Conservation (phyloP, 64 coral and sea anemone species). For the Stichodactyla helianthus region DNA sequence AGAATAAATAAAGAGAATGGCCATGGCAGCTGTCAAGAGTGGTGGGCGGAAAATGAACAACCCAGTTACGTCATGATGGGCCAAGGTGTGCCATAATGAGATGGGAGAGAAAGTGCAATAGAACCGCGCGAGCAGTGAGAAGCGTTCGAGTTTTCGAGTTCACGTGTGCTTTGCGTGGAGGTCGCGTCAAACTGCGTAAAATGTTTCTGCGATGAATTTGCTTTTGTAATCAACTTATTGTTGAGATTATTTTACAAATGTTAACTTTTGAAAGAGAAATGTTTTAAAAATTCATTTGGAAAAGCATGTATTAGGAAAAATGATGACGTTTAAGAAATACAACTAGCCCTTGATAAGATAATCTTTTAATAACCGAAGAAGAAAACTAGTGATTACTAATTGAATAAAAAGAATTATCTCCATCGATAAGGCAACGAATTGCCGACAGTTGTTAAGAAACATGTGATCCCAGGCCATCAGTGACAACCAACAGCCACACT, state of each 20-base stretch:
- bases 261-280: not conserved
- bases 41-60: slow-evolving; percentile 8
- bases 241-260: not conserved
- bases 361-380: not conserved
- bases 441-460: not conserved
- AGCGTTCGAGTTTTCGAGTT: not conserved
- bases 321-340: not conserved
- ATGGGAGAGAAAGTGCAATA: not conserved
- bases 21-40: not conserved
- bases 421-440: not conserved
- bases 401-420: not conserved
- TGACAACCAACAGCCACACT: not conserved
- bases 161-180: not conserved
- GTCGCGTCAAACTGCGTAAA: not conserved
- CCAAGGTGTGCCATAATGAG: not conserved
- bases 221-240: not conserved
- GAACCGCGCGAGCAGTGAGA: not conserved
- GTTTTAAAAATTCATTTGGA: not conserved
- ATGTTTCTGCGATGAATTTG: not conserved
- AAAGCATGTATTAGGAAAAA: not conserved
- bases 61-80: slow-evolving; percentile 8
- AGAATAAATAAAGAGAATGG: not conserved
- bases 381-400: slow-evolving; percentile 11
- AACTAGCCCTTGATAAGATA: not conserved
- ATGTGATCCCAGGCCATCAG: not conserved